phyloP scores from a whole-genome alignment of 2,797 vertebrate species.

The Coendou prehensilis region DNA sequence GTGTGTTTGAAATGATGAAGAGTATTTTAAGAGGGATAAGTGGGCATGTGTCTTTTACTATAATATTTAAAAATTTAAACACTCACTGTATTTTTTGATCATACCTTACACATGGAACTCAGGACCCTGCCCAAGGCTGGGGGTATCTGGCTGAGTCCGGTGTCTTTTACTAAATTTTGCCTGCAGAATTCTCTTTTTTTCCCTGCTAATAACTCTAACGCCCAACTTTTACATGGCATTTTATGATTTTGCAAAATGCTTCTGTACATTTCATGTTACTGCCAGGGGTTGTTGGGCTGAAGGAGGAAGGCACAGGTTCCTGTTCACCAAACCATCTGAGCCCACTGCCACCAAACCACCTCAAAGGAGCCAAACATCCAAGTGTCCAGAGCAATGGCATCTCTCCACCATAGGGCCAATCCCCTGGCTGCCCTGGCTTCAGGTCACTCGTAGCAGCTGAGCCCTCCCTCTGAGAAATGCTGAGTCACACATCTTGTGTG shows the following conservation, averaged over 20 bases:
- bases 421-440: not conserved
- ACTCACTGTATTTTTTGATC: not conserved
- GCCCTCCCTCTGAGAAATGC: not conserved
- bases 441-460: accelerated
- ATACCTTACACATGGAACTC: not conserved
- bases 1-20: not conserved
- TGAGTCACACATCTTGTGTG: not conserved
- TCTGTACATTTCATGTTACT: not conserved
- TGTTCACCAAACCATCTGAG: not conserved
- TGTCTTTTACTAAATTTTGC: accelerated
- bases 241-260: not conserved
- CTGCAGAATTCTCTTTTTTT: not conserved
- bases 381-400: not conserved
- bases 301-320: not conserved
- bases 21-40: not conserved
- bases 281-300: not conserved
- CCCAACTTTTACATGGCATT: not conserved
- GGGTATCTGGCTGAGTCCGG: accelerated
- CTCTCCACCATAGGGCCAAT: accelerated
- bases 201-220: not conserved
- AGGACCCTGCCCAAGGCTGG: not conserved
- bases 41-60: not conserved
- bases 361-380: not conserved
- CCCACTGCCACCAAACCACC: not conserved
- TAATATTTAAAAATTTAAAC: not conserved